Base-by-base conservation (phyloP, 2,797 vertebrate genomes). In the Lates japonicus region DNA sequence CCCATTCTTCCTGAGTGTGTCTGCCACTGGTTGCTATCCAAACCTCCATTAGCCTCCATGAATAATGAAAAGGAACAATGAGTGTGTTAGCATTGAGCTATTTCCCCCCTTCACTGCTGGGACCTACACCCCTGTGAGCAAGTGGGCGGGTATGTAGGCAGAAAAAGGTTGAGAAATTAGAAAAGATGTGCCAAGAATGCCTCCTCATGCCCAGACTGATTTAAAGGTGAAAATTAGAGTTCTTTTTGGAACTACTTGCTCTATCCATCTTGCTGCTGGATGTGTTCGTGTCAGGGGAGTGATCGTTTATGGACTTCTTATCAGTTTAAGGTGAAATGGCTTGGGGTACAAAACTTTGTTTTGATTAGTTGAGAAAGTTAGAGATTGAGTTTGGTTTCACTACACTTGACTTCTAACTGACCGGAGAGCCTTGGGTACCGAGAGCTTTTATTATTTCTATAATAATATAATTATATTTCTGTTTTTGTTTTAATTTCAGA, bases 11-110 rank as follows among this genome's bases (percentile, higher is more conserved):
- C 74, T 81, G 80, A 87, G 76, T 76, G 29, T 57, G 74, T 87
- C 76, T 82, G 82, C 82, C 11, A 1, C 69, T 87, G 87, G 84
- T 91, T 70, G 61, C 87, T 87, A 83, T 90, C 87, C 88, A 90
- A 92, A 89, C 82, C 86, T 90, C 90, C 92, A 93, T 94, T 93
- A 94, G 88, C 80, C 79, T 5, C 75, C 78, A 93, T 94, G 82
- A 94, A 94, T 94, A 93, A 95, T 94, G 86, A 87, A 94, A 74
- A 52, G 46, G 63, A 82, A 81, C 88, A 91, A 93, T 90, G 82
- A 83, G 81, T 74, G 70, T 76, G 89, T 91, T 88, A 80, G 82
- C 74, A 81, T 62, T 88, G 80, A 88, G 83, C 71, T 81, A 66
- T 62, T 11, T 2, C 13, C 48, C 31, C 66, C 41, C 44, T 59